Base-by-base conservation (phyloP, 2,113 vertebrate genomes). In the Madoqua kirkii region DNA sequence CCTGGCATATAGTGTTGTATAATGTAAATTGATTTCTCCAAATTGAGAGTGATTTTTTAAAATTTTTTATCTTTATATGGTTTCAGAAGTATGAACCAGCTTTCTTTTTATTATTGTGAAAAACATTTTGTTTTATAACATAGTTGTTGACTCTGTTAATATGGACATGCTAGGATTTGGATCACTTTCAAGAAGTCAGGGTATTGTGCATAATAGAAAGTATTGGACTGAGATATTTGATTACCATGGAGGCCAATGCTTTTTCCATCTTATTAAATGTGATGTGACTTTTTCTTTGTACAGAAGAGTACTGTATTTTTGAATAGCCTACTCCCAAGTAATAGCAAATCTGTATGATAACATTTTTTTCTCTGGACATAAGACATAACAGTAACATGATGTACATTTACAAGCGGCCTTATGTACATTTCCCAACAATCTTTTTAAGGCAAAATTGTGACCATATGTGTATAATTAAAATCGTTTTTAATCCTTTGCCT, bases 391-490 rank as follows among this genome's bases (percentile, higher is more conserved):
- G 99, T 99, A 99, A 99, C 99, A 99, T 99, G 99, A 99, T 99
- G 99, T 99, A 99, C 99, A 99, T 99, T 99, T 99, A 99, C 99
- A 99, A 99, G 99, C 99, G 99, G 99, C 99, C 99, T 99, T 99
- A 99, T 99, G 99, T 99, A 99, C 99, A 99, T 99, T 99, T 99
- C 99, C 99, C 99, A 99, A 99, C 99, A 99, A 99, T 98, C 99
- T 99, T 99, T 99, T 99, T 99, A 99, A 99, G 99, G 99, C 99
- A 99, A 99, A 99, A 99, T 99, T 99, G 99, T 99, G 99, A 99
- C 99, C 99, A 99, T 98, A 99, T 99, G 99, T 99, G 99, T 99
- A 99, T 99, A 99, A 99, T 99, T 99, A 99, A 99, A 99, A 99
- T 99, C 99, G 99, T 99, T 99, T 99, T 99, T 99, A 99, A 99